Evolutionary conservation across 2,888 invertebrate species (phyloP), one percentile per base, ranked within the genome.

Genomic region (Globia sparganii): DNA sequence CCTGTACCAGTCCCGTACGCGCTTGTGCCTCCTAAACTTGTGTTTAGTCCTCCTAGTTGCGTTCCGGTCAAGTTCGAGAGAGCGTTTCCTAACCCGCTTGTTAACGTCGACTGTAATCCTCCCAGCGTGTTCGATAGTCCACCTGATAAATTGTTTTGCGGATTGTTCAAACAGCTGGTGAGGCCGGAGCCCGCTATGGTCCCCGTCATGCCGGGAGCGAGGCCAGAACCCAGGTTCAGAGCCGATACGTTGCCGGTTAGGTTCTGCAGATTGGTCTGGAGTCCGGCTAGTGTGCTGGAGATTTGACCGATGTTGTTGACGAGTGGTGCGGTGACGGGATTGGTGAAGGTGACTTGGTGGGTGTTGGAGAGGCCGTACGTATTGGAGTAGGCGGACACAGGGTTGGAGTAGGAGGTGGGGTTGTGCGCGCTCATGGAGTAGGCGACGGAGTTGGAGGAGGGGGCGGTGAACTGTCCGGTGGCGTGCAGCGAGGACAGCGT

Each of bases 401-500:
- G 97, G 82, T 97, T 97, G 65, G 97, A 95, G 83, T 97, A 97
- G 56, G 97, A 95, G 34, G 95, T 95, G 56, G 96, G 96, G 81
- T 97, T 97, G 94, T 95, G 97, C 85, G 95, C 93, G 89, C 95
- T 96, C 93, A 97, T 96, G 72, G 97, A 96, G 87, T 97, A 97
- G 82, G 95, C 95, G 77, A 96, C 95, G 78, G 97, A 95, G 90
- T 96, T 97, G 82, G 97, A 96, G 91, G 92, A 96, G 83, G 97
- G 96, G 73, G 95, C 95, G 31, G 95, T 94, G 85, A 95, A 96
- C 86, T 96, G 96, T 72, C 94, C 94, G 21, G 96, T 92, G 68
- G 94, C 94, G 82, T 97, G 96, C 72, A 95, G 93, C 87, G 97
- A 95, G 85, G 97, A 97, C 62, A 96, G 94, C 85, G 97, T 97